Percentiles rank a stretch among this genome's conserved stretches.
Evolutionary conservation across 2,888 invertebrate species (phyloP).

Genomic region (Hecatera dysodea): DNA sequence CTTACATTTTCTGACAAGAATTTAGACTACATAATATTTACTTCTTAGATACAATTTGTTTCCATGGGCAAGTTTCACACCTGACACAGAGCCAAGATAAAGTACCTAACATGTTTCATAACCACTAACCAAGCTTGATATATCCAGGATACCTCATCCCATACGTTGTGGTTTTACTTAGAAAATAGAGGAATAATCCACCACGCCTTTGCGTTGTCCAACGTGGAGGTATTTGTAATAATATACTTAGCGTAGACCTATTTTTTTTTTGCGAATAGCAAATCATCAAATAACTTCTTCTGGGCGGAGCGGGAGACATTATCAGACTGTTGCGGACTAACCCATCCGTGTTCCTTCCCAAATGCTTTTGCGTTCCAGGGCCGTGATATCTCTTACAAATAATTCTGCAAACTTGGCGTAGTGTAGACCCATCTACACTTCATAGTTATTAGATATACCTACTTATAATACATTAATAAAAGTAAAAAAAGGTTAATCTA

Average conservation of each 20-base stretch:
- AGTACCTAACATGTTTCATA: slow-evolving; percentile 34
- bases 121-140: slow-evolving; percentile 46
- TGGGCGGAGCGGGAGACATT: too few species aligned
- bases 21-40: too few species aligned
- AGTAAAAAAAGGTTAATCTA: not conserved
- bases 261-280: too few species aligned
- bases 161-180: slow-evolving; percentile 55
- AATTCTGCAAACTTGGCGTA: too few species aligned
- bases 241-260: not conserved
- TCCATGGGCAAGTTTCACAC: not conserved
- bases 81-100: slow-evolving; percentile 8
- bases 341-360: too few species aligned
- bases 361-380: too few species aligned
- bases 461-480: not conserved
- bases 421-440: too few species aligned
- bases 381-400: too few species aligned
- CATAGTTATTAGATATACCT: not conserved
- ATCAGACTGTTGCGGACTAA: too few species aligned
- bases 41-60: too few species aligned
- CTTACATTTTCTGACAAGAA: too few species aligned
- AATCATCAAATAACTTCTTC: too few species aligned
- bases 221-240: slow-evolving; percentile 23
- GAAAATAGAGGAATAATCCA: slow-evolving; percentile 39
- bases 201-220: slow-evolving; percentile 53
- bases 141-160: slow-evolving; percentile 9